Evolutionary conservation across 1,140 invertebrate genomes (phyloP), one percentile per base, ranked within the genome.

Genomic region (Eurytemora carolleeae): DNA sequence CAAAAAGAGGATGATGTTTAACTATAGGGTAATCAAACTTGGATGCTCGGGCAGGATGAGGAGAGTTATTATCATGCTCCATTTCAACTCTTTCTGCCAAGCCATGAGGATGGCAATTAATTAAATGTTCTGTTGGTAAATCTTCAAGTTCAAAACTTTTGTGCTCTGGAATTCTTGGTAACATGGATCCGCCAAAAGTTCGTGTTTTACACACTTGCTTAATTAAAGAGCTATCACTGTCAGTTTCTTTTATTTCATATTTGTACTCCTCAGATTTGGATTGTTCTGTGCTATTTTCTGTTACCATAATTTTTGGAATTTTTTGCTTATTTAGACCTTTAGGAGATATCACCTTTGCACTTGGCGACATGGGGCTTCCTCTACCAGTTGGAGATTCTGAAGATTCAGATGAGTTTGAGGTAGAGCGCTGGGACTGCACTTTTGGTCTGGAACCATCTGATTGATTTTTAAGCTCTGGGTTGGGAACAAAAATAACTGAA

Each of bases 401-500:
- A 44, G 31, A 44, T n/a, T 44, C 31, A n/a, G 7, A 12, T 44
- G 31, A 44, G 31, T 44, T 44, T 44, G 31, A 44, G 31, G 31
- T 44, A 44, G 31, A 44, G n/a, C 31, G 31, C 7, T 44, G 7
- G 31, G 31, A 44, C n/a, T 44, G 31, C 7, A 67, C 61, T 78
- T 76, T 63, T 75, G 75, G 68, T 83, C 83, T 53, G 86, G 86
- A 65, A 89, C 82, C n/a, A n/a, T n/a, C 52, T 66, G 64, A 24
- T 67, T 65, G 24, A 59, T 63, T 44, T 25, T 56, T 17, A 26
- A 20, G 67, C 61, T 78, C 77, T 63, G 75, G 75, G 68, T 83
- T 83, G 53, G 86, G 86, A 65, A 89, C 82, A 68, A 83, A 89
- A 67, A 91, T 91, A 7, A 91, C 87, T 55, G 86, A 89, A 25